Conservation (phyloP, 2,888 invertebrate species). For the Disparrhopalites patrizii region DNA sequence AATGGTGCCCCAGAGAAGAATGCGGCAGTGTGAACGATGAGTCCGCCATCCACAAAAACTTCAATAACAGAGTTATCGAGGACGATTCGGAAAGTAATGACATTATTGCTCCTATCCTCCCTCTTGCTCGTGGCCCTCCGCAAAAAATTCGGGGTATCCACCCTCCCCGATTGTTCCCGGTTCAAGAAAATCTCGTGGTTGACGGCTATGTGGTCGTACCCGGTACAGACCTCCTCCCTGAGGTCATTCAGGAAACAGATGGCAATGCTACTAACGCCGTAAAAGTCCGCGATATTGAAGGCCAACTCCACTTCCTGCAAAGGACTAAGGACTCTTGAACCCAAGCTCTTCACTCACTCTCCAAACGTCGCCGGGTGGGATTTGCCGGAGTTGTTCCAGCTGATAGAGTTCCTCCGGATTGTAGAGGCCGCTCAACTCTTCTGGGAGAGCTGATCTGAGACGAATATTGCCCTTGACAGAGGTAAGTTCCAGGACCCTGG, state of each 20-base stretch:
- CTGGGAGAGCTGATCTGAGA: conserved; percentile 7
- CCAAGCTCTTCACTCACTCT: background rate
- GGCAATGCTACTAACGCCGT: conserved; percentile 1
- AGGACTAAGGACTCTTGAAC: conserved; percentile 22
- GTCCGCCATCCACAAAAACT: conserved; percentile 41
- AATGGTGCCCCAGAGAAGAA: conserved; percentile 36
- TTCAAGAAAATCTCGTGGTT: conserved; percentile 30
- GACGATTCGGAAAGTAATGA: conserved; percentile 32
- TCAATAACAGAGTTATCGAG: conserved; percentile 39
- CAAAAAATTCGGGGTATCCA: conserved; percentile 16
- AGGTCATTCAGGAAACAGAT: conserved; percentile 20
- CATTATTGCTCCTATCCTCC: conserved; percentile 9
- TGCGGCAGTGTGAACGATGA: conserved; percentile 36
- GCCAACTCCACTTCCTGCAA: conserved; percentile 27
- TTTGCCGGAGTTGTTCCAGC: background rate
- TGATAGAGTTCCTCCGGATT: background rate
- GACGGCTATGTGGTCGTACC: conserved; percentile 20
- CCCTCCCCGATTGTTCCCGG: conserved; percentile 30
- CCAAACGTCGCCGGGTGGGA: background rate
- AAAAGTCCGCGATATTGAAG: conserved; percentile 21
- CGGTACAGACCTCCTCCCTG: conserved; percentile 29
- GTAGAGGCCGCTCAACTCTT: conserved; percentile 12
- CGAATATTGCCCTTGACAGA: background rate
- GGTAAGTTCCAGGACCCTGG: conserved; percentile 21
- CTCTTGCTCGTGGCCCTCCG: conserved; percentile 21